Conservation (phyloP, 2,888 invertebrate genomes). For the Coelinius sp. region DNA sequence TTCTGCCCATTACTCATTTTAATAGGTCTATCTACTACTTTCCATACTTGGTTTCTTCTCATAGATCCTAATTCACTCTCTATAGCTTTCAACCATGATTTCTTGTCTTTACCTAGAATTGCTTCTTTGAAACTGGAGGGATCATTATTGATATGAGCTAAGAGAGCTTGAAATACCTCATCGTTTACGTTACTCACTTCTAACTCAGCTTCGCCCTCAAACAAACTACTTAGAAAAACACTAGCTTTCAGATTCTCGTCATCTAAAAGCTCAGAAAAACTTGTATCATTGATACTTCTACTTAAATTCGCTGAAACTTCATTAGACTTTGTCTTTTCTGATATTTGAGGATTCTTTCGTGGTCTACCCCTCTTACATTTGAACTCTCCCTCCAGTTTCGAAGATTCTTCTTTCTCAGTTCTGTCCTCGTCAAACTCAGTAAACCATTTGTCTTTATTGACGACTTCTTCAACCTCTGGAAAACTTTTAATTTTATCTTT, state of each 20-base stretch:
- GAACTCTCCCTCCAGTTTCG: constrained; percentile 1
- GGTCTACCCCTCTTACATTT: constrained; percentile 26
- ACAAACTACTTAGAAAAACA: background rate
- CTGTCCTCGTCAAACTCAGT: background rate
- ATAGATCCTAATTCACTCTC: background rate
- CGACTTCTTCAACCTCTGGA: background rate
- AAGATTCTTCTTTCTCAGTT: background rate
- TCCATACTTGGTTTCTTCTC: background rate
- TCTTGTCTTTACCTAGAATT: constrained; percentile 23
- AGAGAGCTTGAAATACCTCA: background rate
- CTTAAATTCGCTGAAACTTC: constrained; percentile 6
- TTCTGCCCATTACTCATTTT: background rate
- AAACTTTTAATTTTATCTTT: constrained; percentile 11
- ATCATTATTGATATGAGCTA: constrained; percentile 36
- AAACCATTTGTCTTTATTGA: background rate
- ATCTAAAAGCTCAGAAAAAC: background rate
- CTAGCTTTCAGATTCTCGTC: background rate
- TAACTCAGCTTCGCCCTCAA: too few relatives aligned
- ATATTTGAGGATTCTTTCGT: background rate
- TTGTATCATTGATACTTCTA: constrained; percentile 24
- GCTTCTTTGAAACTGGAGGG: constrained; percentile 38
- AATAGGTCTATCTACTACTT: background rate
- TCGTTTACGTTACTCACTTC: too few relatives aligned
- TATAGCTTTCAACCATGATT: background rate
- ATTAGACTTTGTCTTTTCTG: constrained; percentile 40